Evolutionary conservation across 1,140 invertebrate genomes (phyloP).

Genomic region (Caenorhabditis inopinata): DNA sequence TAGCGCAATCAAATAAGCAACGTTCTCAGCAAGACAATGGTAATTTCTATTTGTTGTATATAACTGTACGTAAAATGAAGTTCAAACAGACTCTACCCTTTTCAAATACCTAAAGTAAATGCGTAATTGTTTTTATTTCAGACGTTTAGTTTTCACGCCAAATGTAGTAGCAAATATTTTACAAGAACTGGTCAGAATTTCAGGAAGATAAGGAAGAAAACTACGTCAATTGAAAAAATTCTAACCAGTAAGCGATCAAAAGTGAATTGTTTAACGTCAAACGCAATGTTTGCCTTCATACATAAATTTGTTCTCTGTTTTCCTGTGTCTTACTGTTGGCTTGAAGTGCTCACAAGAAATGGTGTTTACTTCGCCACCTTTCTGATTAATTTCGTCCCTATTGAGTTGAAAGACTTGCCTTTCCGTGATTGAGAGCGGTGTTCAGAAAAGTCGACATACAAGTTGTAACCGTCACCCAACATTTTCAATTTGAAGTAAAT

Average conservation of each 20-base stretch:
- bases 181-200: too few relatives aligned
- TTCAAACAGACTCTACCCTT: too few relatives aligned
- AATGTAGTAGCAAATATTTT: too few relatives aligned
- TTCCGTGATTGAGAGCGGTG: neutral
- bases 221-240: neutral
- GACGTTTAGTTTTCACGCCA: too few relatives aligned
- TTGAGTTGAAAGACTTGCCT: neutral
- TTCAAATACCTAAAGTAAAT: too few relatives aligned
- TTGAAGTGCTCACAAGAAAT: conserved; percentile 20
- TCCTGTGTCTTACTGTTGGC: conserved; percentile 14
- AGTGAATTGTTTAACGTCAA: conserved; percentile 33
- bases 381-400: neutral
- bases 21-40: too few relatives aligned
- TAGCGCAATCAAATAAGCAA: too few relatives aligned
- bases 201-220: neutral
- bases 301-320: conserved; percentile 26
- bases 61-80: too few relatives aligned
- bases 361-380: conserved; percentile 27
- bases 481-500: neutral
- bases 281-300: neutral
- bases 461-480: neutral
- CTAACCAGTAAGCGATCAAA: conserved; percentile 15
- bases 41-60: too few relatives aligned
- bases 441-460: conserved; percentile 27
- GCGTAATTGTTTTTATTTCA: too few relatives aligned